Base-by-base conservation (phyloP, 2,113 vertebrate species). In the Nannobrachium achirus region DNA sequence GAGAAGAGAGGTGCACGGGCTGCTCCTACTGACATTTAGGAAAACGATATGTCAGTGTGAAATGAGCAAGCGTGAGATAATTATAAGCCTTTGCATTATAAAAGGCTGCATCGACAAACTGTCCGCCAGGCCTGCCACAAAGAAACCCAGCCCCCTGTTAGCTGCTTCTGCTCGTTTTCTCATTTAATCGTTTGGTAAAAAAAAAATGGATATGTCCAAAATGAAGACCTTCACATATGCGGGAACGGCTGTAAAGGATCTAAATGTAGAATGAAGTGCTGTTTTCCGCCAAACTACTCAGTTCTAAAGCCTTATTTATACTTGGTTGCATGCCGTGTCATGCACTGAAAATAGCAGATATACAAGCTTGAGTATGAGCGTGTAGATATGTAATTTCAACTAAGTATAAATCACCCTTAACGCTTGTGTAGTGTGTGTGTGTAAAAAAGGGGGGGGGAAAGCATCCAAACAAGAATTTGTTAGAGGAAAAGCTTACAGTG, bases 11-110 rank as follows among this genome's bases (percentile, higher is more conserved):
- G 83, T 73, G 65, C 82, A 84, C 87, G 79, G 86, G 89, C 90
- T 86, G 88, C 88, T 86, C 69, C 82, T 86, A 91, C 89, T 96
- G 95, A 94, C 96, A 97, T 98, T 99, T 96, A 95, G 94, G 91
- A 92, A 92, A 94, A 90, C 88, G 91, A 92, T 95, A 93, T 80
- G 61, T 93, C 94, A 95, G 94, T 86, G 91, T 88, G 89, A 92
- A 91, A 91, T 75, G 89, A 92, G 90, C 92, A 86, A 93, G 92
- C 89, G 91, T 82, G 85, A 94, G 92, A 93, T 95, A 95, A 96
- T 98, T 97, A 95, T 91, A 92, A 93, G 91, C 86, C 89, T 92
- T 91, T 93, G 92, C 90, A 92, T 93, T 93, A 92, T 93, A 93
- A 93, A 93, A 92, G 89, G 81, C 86, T 91, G 80, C 86, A 93